Conservation (phyloP, 2,888 invertebrate species). For the Rhagium mordax region DNA sequence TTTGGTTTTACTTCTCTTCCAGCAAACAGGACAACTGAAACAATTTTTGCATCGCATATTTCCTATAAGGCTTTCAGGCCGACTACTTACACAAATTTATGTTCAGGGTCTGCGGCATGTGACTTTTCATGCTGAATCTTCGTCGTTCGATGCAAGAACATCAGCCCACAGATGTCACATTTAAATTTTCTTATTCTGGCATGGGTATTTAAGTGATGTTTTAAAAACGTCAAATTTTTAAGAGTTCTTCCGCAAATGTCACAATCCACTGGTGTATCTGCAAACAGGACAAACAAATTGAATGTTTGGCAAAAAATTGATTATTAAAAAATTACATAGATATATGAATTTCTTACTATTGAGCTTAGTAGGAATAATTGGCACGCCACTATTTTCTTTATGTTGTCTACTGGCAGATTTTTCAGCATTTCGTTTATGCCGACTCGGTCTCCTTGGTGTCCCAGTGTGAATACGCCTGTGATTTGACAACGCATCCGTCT, state of each 20-base stretch:
- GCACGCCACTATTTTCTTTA: too few relatives aligned
- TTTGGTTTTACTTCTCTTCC: background rate
- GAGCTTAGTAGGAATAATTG: too few relatives aligned
- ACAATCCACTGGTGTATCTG: background rate
- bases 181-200: background rate
- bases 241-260: background rate
- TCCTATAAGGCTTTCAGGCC: too few relatives aligned
- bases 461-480: background rate
- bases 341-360: too few relatives aligned
- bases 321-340: too few relatives aligned
- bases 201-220: background rate
- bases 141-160: background rate
- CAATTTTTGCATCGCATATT: too few relatives aligned
- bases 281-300: background rate
- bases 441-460: background rate
- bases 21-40: background rate
- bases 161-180: background rate
- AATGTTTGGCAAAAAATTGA: background rate
- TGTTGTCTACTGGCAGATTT: too few relatives aligned
- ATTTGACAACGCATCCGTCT: background rate
- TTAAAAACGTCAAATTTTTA: too few relatives aligned
- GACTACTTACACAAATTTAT: background rate
- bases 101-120: background rate
- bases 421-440: too few relatives aligned
- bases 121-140: background rate